phyloP scores from a whole-genome alignment of 2,113 vertebrate genomes.

The Colossoma macropomum region DNA sequence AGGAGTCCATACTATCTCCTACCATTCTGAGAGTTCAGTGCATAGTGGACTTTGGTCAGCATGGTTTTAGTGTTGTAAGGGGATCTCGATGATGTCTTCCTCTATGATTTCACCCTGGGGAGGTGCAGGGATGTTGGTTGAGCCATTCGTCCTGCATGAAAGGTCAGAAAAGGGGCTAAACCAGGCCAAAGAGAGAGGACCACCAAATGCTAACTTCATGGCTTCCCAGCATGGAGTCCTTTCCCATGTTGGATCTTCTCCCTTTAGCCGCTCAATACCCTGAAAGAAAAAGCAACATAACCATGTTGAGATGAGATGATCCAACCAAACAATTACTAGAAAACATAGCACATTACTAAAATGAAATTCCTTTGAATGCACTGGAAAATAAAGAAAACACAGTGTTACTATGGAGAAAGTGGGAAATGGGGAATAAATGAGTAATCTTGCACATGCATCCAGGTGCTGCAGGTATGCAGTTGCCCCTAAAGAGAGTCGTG shows the following conservation, averaged over 20 bases:
- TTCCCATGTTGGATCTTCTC: conserved; percentile 84
- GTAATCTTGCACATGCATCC: not conserved
- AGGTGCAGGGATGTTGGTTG: conserved; percentile 46
- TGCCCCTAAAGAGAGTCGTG: not conserved
- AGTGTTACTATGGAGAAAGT: conserved; percentile 27
- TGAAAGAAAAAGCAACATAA: conserved; percentile 68
- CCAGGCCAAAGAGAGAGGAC: conserved; percentile 84
- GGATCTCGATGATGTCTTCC: conserved; percentile 79
- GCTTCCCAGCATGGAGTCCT: conserved; percentile 80
- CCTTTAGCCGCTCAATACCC: conserved; percentile 93
- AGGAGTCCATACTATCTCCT: not conserved
- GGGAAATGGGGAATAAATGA: conserved; percentile 20
- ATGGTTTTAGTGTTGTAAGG: conserved; percentile 50
- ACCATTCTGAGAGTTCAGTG: not conserved
- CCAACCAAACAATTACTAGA: not conserved
- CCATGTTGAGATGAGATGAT: not conserved
- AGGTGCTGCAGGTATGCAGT: conserved; percentile 1
- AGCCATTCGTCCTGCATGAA: conserved; percentile 57
- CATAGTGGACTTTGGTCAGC: not conserved
- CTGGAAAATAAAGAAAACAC: conserved; percentile 47
- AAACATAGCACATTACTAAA: conserved; percentile 13
- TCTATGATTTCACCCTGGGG: conserved; percentile 76
- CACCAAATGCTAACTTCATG: conserved; percentile 83
- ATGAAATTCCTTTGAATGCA: conserved; percentile 29
- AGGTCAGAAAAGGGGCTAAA: conserved; percentile 86